These are phyloP conservation scores for Sebastes hubbsi DNA, from an alignment of 2,797 vertebrate genomes.

Conservation along the genomic window DNA sequence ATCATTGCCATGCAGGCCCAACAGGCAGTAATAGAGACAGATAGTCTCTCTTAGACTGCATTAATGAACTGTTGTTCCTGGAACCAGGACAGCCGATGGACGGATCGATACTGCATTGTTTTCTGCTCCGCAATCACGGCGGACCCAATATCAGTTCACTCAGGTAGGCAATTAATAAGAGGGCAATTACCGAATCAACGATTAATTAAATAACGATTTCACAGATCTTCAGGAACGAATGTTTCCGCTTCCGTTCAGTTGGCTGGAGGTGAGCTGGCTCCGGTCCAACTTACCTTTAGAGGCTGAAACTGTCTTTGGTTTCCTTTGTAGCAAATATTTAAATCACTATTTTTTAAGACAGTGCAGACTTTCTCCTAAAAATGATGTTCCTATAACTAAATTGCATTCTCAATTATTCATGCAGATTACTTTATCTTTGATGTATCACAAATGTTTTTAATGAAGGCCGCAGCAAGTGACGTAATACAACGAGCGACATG, in stretches of 20 bases:
- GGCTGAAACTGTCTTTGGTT: not conserved
- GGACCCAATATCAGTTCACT: not conserved
- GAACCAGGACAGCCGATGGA: slow-evolving; percentile 44
- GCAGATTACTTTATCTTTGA: not conserved
- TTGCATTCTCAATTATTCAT: not conserved
- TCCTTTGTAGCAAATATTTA: not conserved
- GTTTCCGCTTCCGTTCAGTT: not conserved
- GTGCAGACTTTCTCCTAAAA: not conserved
- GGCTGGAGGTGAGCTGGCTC: not conserved
- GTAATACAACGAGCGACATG: not conserved
- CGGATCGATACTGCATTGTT: slow-evolving; percentile 58
- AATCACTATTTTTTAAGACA: not conserved
- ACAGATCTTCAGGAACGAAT: slow-evolving; percentile 3
- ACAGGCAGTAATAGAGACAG: slow-evolving; percentile 69
- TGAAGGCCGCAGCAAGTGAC: not conserved
- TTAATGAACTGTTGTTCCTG: slow-evolving; percentile 73
- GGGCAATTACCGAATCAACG: slow-evolving; percentile 3
- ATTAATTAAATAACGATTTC: slow-evolving; percentile 27
- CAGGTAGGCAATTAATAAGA: slow-evolving; percentile 40
- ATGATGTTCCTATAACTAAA: not conserved
- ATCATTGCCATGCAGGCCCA: slow-evolving; percentile 59
- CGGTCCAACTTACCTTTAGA: not conserved
- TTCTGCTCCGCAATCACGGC: slow-evolving; percentile 24
- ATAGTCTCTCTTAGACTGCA: slow-evolving; percentile 61
- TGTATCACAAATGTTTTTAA: not conserved